Percentiles rank a stretch among this genome's conserved stretches.
These are phyloP conservation scores for Melanotaenia pygmaea DNA, from an alignment of 2,797 vertebrate species.

Conservation along the genomic window DNA sequence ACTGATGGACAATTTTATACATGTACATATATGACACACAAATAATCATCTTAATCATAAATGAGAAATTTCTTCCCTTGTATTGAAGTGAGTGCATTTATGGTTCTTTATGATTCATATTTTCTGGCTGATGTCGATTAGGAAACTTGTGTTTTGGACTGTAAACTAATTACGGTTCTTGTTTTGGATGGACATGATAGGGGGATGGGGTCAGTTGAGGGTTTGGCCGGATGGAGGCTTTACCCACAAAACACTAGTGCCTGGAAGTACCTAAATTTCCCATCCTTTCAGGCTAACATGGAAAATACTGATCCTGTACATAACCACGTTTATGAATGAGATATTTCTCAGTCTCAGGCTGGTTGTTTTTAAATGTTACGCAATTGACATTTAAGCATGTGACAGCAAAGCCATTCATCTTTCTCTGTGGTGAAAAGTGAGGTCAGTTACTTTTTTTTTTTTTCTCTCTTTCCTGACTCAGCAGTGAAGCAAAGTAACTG, in stretches of 20 bases:
- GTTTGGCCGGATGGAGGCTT: slow-evolving; percentile 46
- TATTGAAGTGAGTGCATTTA: slow-evolving; percentile 5
- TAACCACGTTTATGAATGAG: slow-evolving; percentile 45
- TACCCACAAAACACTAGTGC: slow-evolving; percentile 63
- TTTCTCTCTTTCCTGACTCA: slow-evolving; percentile 50
- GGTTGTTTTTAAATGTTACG: slow-evolving; percentile 37
- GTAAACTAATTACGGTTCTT: slow-evolving; percentile 33
- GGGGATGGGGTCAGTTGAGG: slow-evolving; percentile 50
- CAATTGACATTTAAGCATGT: slow-evolving; percentile 17
- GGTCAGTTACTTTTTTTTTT: slow-evolving; percentile 33
- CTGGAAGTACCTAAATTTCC: slow-evolving; percentile 47
- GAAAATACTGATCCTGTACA: slow-evolving; percentile 56
- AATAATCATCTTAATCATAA: neutral
- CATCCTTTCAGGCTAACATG: slow-evolving; percentile 55
- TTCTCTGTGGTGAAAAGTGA: slow-evolving; percentile 55
- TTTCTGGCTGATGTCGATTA: slow-evolving; percentile 28
- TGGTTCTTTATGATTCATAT: slow-evolving; percentile 18
- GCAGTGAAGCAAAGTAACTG: slow-evolving; percentile 27
- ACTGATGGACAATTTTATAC: slow-evolving; percentile 25
- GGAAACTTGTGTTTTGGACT: slow-evolving; percentile 7
- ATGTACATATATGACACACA: neutral
- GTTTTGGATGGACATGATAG: slow-evolving; percentile 34
- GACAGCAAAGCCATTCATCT: slow-evolving; percentile 48
- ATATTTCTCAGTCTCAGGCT: slow-evolving; percentile 51
- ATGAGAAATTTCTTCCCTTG: neutral